phyloP scores from a whole-genome alignment of 2,113 vertebrate species.

The Upupa epops region DNA sequence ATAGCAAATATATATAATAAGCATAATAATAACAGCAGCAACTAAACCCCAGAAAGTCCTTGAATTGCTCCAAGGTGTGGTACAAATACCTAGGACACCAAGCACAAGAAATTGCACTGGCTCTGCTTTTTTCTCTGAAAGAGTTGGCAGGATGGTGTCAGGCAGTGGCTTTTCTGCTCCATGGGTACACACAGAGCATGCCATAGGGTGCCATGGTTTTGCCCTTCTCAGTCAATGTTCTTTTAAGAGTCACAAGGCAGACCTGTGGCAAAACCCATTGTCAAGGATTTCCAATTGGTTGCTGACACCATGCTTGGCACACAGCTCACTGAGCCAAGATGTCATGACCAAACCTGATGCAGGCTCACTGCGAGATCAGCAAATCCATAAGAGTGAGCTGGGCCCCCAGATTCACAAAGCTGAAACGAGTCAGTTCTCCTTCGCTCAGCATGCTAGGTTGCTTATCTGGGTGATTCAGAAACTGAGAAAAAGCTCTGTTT shows the following conservation, averaged over 20 bases:
- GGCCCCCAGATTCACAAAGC: not conserved
- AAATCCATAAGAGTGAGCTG: not conserved
- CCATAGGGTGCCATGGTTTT: not conserved
- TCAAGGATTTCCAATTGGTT: conserved; percentile 25
- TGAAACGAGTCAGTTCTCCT: not conserved
- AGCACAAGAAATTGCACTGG: not conserved
- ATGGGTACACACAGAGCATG: not conserved
- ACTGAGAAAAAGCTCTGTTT: not conserved
- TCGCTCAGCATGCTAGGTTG: not conserved
- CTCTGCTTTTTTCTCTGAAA: not conserved
- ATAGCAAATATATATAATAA: not conserved
- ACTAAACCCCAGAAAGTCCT: not conserved
- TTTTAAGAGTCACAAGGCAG: not conserved
- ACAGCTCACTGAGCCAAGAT: not conserved
- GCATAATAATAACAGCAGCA: not conserved
- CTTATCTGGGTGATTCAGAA: not conserved
- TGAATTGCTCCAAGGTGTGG: conserved; percentile 22
- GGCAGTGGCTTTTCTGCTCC: not conserved
- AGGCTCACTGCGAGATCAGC: not conserved
- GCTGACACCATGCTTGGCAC: not conserved
- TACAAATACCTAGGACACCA: conserved; percentile 17
- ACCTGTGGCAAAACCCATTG: not conserved
- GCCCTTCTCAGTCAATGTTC: not conserved
- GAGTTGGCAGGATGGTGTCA: not conserved
- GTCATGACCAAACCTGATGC: not conserved